These are phyloP conservation scores for Heterotilapia buettikoferi DNA, from an alignment of 2,113 vertebrate species.

Conservation along the genomic window DNA sequence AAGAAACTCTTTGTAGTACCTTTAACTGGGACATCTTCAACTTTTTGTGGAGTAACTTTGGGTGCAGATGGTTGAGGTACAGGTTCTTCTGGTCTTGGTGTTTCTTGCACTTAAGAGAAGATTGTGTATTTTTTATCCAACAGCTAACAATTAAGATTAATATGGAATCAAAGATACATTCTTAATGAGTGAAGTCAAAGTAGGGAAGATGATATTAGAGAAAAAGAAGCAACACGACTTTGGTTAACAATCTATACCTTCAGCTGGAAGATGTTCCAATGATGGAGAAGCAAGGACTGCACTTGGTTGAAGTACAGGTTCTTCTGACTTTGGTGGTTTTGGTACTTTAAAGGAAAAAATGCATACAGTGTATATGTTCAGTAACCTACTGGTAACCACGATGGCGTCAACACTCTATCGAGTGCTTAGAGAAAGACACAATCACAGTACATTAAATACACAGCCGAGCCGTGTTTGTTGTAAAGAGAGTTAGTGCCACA, in stretches of 20 bases:
- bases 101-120: conserved; percentile 40
- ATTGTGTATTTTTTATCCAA: not conserved
- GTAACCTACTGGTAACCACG: not conserved
- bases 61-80: not conserved
- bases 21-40: conserved; percentile 9
- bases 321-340: conserved; percentile 7
- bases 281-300: not conserved
- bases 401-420: conserved; percentile 11
- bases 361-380: not conserved
- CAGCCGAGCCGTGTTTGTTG: not conserved
- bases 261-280: not conserved
- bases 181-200: not conserved
- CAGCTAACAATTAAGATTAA: not conserved
- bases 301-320: not conserved
- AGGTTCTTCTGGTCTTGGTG: not conserved
- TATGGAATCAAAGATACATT: conserved; percentile 10
- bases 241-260: conserved; percentile 26
- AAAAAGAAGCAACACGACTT: not conserved
- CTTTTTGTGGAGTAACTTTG: not conserved
- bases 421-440: not conserved
- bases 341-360: conserved; percentile 32
- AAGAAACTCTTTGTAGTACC: conserved; percentile 15
- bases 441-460: not conserved
- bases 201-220: not conserved
- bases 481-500: not conserved